Percentiles rank a stretch among this genome's conserved stretches.
These are phyloP conservation scores for Platichthys stellatus DNA, from an alignment of 2,113 vertebrate genomes.

Conservation along the genomic window DNA sequence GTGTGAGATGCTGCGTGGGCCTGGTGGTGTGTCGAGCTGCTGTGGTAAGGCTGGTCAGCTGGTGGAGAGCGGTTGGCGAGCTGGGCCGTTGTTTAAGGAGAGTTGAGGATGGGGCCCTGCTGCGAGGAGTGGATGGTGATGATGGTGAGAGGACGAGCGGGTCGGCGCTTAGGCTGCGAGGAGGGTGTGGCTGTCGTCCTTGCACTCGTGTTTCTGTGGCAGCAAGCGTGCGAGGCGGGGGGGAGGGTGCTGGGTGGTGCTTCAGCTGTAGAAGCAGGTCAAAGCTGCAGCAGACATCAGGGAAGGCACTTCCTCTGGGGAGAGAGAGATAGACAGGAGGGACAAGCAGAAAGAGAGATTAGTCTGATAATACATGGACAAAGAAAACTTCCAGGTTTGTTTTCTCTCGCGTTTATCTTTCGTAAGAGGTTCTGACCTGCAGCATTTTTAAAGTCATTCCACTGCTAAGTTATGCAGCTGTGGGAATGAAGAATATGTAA, in stretches of 20 bases:
- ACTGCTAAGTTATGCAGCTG: slow-evolving; percentile 60
- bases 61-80: slow-evolving; percentile 53
- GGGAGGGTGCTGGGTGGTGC: slow-evolving; percentile 65
- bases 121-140: slow-evolving; percentile 58
- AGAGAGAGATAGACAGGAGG: slow-evolving; percentile 65
- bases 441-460: slow-evolving; percentile 33
- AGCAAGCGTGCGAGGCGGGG: slow-evolving; percentile 78
- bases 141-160: slow-evolving; percentile 50
- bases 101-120: slow-evolving; percentile 48
- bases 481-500: slow-evolving; percentile 65
- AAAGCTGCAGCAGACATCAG: slow-evolving; percentile 86
- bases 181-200: slow-evolving; percentile 68
- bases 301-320: slow-evolving; percentile 83
- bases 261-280: slow-evolving; percentile 84
- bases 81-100: slow-evolving; percentile 35
- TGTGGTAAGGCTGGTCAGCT: slow-evolving; percentile 66
- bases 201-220: slow-evolving; percentile 72
- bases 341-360: slow-evolving; percentile 34
- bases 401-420: slow-evolving; percentile 25
- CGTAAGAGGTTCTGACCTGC: slow-evolving; percentile 24
- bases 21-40: slow-evolving; percentile 58
- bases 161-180: slow-evolving; percentile 57
- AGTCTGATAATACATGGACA: slow-evolving; percentile 17
- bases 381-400: slow-evolving; percentile 30
- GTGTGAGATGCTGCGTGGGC: slow-evolving; percentile 64